Percentiles rank a stretch among this genome's conserved stretches.
Evolutionary conservation across 2,797 vertebrate species (phyloP).

Genomic region (Salmo trutta): DNA sequence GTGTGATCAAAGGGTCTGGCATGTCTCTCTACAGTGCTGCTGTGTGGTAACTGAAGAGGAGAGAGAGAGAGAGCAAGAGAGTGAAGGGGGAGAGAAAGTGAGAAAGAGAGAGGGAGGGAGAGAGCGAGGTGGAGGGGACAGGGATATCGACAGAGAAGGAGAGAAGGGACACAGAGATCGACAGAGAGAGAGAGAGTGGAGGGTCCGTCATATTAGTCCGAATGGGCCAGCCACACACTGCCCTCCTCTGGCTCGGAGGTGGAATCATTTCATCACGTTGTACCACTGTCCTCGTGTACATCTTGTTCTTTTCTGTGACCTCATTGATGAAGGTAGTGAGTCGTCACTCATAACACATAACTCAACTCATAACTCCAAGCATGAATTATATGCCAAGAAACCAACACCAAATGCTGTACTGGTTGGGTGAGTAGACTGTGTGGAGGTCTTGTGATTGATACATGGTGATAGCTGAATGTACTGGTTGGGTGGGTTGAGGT

Average conservation of each 20-base stretch:
- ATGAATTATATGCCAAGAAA: no score
- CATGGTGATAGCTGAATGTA: not conserved
- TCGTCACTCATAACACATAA: not conserved
- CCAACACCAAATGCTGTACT: no score
- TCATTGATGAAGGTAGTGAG: no score
- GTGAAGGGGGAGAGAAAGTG: no score
- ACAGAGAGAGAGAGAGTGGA: slow-evolving; percentile 36
- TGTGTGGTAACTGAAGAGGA: slow-evolving; percentile 64
- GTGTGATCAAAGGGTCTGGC: slow-evolving; percentile 65
- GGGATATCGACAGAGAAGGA: not conserved
- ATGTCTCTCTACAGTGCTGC: slow-evolving; percentile 69
- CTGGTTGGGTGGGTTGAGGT: not conserved
- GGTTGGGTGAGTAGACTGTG: not conserved
- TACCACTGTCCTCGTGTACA: not conserved
- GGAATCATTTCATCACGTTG: not conserved
- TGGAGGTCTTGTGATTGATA: not conserved
- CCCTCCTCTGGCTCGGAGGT: not conserved
- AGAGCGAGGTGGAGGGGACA: not conserved
- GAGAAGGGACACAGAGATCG: no score
- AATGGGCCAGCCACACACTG: no score
- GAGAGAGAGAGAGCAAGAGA: slow-evolving; percentile 6
- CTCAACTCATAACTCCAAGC: no score
- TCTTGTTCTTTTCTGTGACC: not conserved
- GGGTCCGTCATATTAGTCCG: no score
- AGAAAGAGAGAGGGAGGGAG: slow-evolving; percentile 6